Percentiles rank a stretch among this genome's conserved stretches.
Conservation (phyloP, 2,888 invertebrate genomes). For the Amblyjoppa proteus region DNA sequence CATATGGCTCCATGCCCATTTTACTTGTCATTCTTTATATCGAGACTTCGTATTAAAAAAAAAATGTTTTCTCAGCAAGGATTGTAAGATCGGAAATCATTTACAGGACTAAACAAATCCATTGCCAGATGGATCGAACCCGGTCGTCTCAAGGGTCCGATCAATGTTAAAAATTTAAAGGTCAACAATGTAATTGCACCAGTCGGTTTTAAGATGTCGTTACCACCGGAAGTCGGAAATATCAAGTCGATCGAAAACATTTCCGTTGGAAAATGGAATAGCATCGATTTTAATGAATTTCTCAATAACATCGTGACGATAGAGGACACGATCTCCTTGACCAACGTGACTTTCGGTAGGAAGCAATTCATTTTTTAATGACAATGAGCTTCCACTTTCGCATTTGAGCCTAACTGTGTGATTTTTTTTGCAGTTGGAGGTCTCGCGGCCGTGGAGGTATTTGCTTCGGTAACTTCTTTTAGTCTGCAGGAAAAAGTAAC, state of each 20-base stretch:
- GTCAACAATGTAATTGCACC: constrained; percentile 63
- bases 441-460: constrained; percentile 67
- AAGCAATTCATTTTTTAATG: constrained; percentile 18
- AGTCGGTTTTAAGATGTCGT: constrained; percentile 63
- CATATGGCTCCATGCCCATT: not conserved
- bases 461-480: constrained; percentile 82
- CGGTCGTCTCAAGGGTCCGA: constrained; percentile 68
- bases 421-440: constrained; percentile 49
- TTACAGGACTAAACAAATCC: constrained; percentile 59
- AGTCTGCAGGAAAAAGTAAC: constrained; percentile 48
- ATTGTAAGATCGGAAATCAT: constrained; percentile 3
- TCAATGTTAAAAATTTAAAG: constrained; percentile 66
- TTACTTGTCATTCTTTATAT: not conserved
- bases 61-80: not conserved
- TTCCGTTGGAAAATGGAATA: constrained; percentile 83
- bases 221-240: constrained; percentile 71
- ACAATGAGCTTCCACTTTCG: not conserved
- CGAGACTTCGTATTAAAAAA: not conserved
- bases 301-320: constrained; percentile 82
- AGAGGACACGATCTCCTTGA: constrained; percentile 82
- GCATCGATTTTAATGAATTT: constrained; percentile 81
- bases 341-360: constrained; percentile 84
- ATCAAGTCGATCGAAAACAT: constrained; percentile 81
- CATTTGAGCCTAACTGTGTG: constrained; percentile 7
- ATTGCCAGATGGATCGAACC: constrained; percentile 71